These are phyloP conservation scores for Phaedon cochleariae DNA, from an alignment of 2,888 invertebrate species.

Conservation along the genomic window DNA sequence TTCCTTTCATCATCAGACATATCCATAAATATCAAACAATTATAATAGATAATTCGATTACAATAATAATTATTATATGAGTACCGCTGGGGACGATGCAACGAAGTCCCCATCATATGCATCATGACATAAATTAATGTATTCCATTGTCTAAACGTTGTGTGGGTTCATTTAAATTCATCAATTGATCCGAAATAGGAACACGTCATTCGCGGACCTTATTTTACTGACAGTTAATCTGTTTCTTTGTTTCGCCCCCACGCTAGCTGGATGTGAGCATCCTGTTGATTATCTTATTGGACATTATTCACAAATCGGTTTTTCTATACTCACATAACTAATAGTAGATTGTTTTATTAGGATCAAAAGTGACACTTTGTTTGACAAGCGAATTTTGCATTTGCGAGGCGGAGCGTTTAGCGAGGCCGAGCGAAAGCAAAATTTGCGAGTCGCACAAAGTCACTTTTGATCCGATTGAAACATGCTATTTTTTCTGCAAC, in stretches of 20 bases:
- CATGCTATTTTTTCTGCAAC: too few species aligned
- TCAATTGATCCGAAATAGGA: constrained; percentile 53
- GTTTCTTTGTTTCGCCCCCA: constrained; percentile 49
- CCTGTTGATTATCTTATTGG: constrained; percentile 35
- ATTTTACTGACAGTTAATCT: constrained; percentile 49
- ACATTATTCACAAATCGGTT: too few species aligned
- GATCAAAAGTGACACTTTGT: too few species aligned
- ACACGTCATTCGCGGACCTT: constrained; percentile 52
- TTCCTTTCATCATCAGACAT: too few species aligned
- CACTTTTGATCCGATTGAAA: too few species aligned
- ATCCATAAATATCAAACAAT: too few species aligned
- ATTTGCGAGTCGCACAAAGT: too few species aligned
- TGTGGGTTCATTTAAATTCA: constrained; percentile 53
- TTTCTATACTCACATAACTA: too few species aligned
- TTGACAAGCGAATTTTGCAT: too few species aligned
- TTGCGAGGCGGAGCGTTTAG: too few species aligned
- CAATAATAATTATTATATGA: background rate
- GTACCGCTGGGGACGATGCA: background rate
- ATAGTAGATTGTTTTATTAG: too few species aligned
- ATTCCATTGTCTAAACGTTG: constrained; percentile 51
- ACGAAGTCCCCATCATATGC: background rate
- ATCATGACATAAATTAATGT: constrained; percentile 47
- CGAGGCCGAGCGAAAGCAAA: too few species aligned
- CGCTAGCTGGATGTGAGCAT: constrained; percentile 47
- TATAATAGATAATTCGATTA: background rate